Conservation (phyloP, 2,797 vertebrate species). For the Sciurus vulgaris region DNA sequence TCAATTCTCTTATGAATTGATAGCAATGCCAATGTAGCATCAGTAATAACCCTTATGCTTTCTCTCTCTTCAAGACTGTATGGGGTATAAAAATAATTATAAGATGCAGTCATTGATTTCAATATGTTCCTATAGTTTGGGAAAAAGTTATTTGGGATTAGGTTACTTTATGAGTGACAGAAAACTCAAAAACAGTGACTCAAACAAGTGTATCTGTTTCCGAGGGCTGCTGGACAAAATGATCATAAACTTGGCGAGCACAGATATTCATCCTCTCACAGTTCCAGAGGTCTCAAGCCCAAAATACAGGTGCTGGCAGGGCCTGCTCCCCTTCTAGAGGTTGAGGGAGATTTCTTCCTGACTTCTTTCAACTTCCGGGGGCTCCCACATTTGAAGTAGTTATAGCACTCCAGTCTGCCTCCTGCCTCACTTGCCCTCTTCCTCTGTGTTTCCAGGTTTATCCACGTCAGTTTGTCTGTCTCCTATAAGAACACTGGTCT, state of each 20-base stretch:
- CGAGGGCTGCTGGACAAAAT: background rate
- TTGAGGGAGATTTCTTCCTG: background rate
- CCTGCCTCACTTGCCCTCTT: background rate
- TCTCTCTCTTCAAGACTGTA: background rate
- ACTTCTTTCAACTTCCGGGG: background rate
- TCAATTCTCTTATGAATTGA: background rate
- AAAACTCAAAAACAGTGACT: slow-evolving; percentile 6
- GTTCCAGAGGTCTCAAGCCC: background rate
- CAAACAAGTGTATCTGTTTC: background rate
- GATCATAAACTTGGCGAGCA: background rate
- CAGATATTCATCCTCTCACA: background rate
- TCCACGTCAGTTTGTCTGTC: background rate
- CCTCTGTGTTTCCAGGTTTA: background rate
- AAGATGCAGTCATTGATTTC: slow-evolving; percentile 43
- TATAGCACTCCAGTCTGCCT: background rate
- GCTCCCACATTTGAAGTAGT: background rate
- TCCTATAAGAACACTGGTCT: background rate
- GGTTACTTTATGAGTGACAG: background rate
- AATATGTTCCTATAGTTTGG: background rate
- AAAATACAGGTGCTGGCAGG: background rate
- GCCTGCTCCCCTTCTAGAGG: background rate
- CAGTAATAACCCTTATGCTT: background rate
- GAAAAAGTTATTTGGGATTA: slow-evolving; percentile 28
- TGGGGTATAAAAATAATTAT: background rate
- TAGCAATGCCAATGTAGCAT: background rate